These are phyloP conservation scores for Aphelocoma californica DNA, from an alignment of 2,797 vertebrate genomes.

Conservation along the genomic window DNA sequence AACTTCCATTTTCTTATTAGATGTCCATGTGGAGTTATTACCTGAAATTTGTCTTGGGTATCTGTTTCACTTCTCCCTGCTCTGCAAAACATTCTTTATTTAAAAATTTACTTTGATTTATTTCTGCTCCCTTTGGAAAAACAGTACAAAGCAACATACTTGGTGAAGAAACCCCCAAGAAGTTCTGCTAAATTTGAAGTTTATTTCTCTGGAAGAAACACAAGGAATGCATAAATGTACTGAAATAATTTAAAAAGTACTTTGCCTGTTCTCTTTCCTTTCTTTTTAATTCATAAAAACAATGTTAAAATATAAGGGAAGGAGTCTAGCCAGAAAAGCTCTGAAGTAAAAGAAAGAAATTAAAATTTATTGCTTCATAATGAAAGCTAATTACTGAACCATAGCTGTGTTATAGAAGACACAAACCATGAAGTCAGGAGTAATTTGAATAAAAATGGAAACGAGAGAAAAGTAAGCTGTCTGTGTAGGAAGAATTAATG, in stretches of 20 bases:
- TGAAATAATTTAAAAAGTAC: background rate
- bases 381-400: background rate
- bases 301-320: background rate
- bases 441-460: constrained; percentile 18
- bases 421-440: background rate
- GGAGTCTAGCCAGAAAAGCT: background rate
- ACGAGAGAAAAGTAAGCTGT: background rate
- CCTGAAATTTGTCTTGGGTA: background rate
- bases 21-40: background rate
- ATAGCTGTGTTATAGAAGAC: background rate
- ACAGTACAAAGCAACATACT: background rate
- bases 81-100: background rate
- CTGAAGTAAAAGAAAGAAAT: background rate
- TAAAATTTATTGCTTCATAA: background rate
- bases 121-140: background rate
- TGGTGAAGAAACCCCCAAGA: background rate
- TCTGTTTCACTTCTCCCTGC: background rate
- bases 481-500: background rate
- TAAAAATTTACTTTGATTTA: background rate
- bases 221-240: background rate
- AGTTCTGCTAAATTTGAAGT: background rate
- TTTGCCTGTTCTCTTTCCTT: background rate
- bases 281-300: background rate
- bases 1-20: background rate
- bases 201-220: background rate